These are phyloP conservation scores for Platycercus adscitus DNA, from an alignment of 2,113 vertebrate genomes.

Conservation along the genomic window DNA sequence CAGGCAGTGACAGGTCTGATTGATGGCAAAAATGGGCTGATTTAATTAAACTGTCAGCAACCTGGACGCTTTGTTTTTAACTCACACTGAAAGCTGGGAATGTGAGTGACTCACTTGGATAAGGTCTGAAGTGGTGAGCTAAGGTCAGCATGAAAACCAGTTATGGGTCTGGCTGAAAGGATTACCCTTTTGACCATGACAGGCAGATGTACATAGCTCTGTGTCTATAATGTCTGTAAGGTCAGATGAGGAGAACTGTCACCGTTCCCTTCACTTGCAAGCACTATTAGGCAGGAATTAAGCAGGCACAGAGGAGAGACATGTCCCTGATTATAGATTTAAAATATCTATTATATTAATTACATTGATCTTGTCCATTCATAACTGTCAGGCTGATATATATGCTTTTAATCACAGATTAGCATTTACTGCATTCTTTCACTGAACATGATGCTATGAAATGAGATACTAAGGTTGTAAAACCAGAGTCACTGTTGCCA, in stretches of 20 bases:
- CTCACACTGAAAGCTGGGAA: slow-evolving; percentile 44
- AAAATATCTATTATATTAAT: slow-evolving; percentile 32
- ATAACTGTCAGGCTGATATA: slow-evolving; percentile 6
- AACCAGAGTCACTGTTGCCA: background rate
- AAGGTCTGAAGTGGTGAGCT: slow-evolving; percentile 62
- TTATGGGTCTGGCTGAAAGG: slow-evolving; percentile 23
- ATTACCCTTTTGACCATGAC: slow-evolving; percentile 41
- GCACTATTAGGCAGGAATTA: slow-evolving; percentile 4
- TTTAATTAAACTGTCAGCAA: slow-evolving; percentile 77
- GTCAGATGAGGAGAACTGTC: slow-evolving; percentile 22
- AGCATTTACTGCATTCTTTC: background rate
- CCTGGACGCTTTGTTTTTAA: slow-evolving; percentile 32
- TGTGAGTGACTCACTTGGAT: slow-evolving; percentile 53
- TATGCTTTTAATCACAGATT: slow-evolving; percentile 12
- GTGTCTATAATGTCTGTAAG: slow-evolving; percentile 27
- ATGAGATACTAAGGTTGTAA: background rate
- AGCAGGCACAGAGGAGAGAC: slow-evolving; percentile 11
- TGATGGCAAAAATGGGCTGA: slow-evolving; percentile 56
- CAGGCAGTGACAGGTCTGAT: slow-evolving; percentile 17
- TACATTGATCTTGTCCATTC: slow-evolving; percentile 19
- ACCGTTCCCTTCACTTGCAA: background rate
- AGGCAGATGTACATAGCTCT: slow-evolving; percentile 17
- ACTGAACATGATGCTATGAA: background rate
- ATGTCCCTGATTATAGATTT: background rate
- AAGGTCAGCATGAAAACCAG: slow-evolving; percentile 60